Percentiles rank a stretch among this genome's conserved stretches.
Evolutionary conservation across 2,888 invertebrate genomes (phyloP).

Genomic region (Drosophila fulvimacula): DNA sequence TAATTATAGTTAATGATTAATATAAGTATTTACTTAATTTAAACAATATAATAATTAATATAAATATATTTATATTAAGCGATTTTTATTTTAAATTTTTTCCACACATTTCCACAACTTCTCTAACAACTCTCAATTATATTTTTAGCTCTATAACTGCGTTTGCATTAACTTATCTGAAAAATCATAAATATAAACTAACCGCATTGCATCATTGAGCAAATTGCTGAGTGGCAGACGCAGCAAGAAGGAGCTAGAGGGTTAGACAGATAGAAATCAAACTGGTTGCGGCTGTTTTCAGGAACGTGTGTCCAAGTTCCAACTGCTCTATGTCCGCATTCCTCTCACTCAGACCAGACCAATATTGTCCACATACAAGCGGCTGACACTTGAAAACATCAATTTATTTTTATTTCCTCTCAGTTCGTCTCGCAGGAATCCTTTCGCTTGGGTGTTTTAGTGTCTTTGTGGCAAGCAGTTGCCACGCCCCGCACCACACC

Average conservation of each 20-base stretch:
- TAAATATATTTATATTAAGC: not conserved
- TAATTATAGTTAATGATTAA: no score
- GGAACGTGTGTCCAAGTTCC: constrained; percentile 41
- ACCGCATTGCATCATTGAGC: constrained; percentile 73
- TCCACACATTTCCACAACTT: constrained; percentile 5
- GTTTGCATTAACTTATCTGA: constrained; percentile 47
- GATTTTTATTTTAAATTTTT: not conserved
- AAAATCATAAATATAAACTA: constrained; percentile 69
- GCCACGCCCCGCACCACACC: not conserved
- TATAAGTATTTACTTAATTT: no score
- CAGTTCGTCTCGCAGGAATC: constrained; percentile 48
- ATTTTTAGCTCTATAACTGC: constrained; percentile 8
- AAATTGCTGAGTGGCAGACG: constrained; percentile 60
- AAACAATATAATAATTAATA: not conserved
- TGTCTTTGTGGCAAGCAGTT: constrained; percentile 28
- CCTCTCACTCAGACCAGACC: constrained; percentile 9
- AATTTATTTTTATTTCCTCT: constrained; percentile 75
- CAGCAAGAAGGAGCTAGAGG: not conserved
- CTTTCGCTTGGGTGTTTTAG: constrained; percentile 58
- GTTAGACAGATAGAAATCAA: constrained; percentile 27
- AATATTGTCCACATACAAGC: constrained; percentile 40
- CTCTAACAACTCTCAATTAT: constrained; percentile 1
- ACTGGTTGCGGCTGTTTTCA: constrained; percentile 23
- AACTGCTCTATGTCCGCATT: not conserved
- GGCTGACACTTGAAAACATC: constrained; percentile 76